Evolutionary conservation across 2,888 invertebrate genomes (phyloP), one percentile per base, ranked within the genome.

Genomic region (Hanleya hanleyi): DNA sequence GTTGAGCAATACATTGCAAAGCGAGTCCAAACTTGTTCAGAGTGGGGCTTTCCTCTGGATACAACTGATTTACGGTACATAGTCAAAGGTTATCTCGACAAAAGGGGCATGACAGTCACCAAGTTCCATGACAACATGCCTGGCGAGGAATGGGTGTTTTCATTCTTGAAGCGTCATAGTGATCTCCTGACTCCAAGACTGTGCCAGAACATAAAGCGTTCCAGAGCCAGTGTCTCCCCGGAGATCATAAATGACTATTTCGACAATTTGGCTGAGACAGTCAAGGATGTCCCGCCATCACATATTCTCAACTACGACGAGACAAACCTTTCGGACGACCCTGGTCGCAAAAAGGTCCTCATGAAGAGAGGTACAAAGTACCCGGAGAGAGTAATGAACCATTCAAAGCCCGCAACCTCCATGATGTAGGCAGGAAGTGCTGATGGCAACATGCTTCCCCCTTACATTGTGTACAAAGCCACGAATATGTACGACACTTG

Each of bases 401-500:
- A 79, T 37, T 78, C 85, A 1, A 91, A 91, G 73, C 72, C 81
- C 9, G 74, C 81, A 15, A 84, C 78, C 33, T 85, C 86, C 0
- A 82, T 81, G 15, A 91, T 91, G 90, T 81, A 91, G 68, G 84
- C 88, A 68, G 88, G 82, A n/a, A 82, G 85, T 47, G 90, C 90
- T 18, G 82, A 79, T 73, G 91, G 91, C 4, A 72, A 77, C 41
- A 29, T 89, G 2, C 75, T 91, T 36, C 90, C 91, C 5, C 82
- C 83, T 33, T 91, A 91, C 77, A 87, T 91, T 5, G 89, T 91
- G 0, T 91, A 91, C 76, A 91, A 91, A 79, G 83, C 90, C 1
- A 80, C 82, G 70, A 70, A 89, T 72, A 47, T 91, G 22, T 90
- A 87, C 77, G 75, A 84, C 51, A 84, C 86, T 5, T 92, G 91